Percentiles rank a stretch among this genome's conserved stretches.
Evolutionary conservation across 2,113 vertebrate species (phyloP).

Genomic region (Tor tambroides): DNA sequence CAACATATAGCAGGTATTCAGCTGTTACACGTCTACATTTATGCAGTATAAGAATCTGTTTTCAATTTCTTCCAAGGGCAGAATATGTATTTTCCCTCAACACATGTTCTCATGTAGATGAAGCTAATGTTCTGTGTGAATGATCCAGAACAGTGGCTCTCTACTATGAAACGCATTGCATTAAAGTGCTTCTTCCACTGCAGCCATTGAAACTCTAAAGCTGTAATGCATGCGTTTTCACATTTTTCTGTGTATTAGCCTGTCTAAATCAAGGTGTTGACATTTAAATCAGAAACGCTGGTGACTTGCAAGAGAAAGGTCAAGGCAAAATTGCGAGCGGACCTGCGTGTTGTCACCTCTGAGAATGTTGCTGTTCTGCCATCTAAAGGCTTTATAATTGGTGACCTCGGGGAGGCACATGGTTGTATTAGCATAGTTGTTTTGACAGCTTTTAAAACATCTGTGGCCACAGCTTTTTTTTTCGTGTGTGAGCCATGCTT

Average conservation of each 20-base stretch:
- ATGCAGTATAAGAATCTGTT: conserved; percentile 23
- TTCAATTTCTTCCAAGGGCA: conserved; percentile 43
- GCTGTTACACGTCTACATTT: conserved; percentile 5
- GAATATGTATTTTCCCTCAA: conserved; percentile 39
- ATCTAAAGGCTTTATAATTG: conserved; percentile 43
- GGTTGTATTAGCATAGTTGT: conserved; percentile 45
- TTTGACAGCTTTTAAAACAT: conserved; percentile 50
- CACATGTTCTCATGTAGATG: conserved; percentile 23
- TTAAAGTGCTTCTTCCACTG: not conserved
- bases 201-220: not conserved
- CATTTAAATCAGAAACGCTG: conserved; percentile 31
- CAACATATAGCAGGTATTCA: not conserved
- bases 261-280: conserved; percentile 24
- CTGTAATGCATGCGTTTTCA: not conserved
- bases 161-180: not conserved
- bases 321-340: not conserved
- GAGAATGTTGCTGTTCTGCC: conserved; percentile 5
- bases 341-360: conserved; percentile 3
- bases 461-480: conserved; percentile 40
- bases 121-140: not conserved
- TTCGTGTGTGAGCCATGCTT: not conserved
- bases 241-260: not conserved
- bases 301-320: not conserved
- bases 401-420: conserved; percentile 17
- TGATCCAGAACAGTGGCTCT: conserved; percentile 15